Base-by-base conservation (phyloP, 1,140 invertebrate genomes). In the Zaprionus capensis region DNA sequence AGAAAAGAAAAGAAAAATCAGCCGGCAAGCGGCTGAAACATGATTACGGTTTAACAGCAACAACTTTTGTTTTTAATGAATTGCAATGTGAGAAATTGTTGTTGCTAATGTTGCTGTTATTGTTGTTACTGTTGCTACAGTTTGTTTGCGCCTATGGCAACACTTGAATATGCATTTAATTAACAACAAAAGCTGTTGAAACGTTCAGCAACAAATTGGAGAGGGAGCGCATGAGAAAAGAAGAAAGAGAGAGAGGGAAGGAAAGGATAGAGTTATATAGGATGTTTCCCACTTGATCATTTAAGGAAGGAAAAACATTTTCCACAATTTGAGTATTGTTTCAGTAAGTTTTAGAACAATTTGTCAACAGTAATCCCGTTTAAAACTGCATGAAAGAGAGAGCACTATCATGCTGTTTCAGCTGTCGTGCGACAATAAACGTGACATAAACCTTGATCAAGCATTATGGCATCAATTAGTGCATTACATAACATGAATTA, bases 1-100 rank as follows among this genome's bases (percentile, higher is more conserved):
- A 17, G 20, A 51, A 57, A 68, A 28, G 26, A 46, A 66, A 76
- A 56, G 49, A 58, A 70, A 78, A 83, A 73, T 53, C 58, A 74
- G 55, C 73, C 53, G 66, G 68, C 76, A 41, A 61, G 64, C 71
- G 53, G 72, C 71, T 75, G 70, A 69, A 73, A 79, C 70, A 81
- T 72, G 75, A 72, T 58, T 66, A 65, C 69, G 75, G 75, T 68
- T 81, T 71, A 69, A 72, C 24, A 58, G 11, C 31, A 64, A 64
- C 44, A 36, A 53, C 55, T 24, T 83, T 77, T 64, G 71, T 81
- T 78, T 82, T 63, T 69, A 75, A 73, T 83, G 81, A 83, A 83
- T 84, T 83, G 77, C 69, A 62, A 72, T 62, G 57, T 22, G 22
- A 46, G 57, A 28, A 53, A 61, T 71, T 72, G 51, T 28, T 57